phyloP scores from a whole-genome alignment of 2,113 vertebrate genomes.

The Gulo gulo region DNA sequence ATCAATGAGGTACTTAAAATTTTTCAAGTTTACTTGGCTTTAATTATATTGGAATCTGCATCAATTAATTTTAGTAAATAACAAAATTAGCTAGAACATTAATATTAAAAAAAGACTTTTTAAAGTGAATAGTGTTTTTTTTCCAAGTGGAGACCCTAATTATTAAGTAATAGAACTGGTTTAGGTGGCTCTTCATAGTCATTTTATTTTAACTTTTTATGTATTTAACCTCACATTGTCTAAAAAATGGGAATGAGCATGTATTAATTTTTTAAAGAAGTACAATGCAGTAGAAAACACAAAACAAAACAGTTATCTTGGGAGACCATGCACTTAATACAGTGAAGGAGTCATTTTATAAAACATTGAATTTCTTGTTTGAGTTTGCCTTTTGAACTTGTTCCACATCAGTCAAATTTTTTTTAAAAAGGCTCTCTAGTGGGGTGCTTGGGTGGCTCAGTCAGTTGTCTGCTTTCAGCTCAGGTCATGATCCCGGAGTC shows the following conservation, averaged over 20 bases:
- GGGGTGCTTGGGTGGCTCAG: no score
- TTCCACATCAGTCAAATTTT: not conserved
- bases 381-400: not conserved
- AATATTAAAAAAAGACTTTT: not conserved
- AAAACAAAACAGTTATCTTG: not conserved
- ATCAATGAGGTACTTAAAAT: not conserved
- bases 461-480: no score
- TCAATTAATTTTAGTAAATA: conserved; percentile 16
- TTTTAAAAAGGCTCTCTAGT: not conserved
- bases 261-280: conserved; percentile 4
- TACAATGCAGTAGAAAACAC: not conserved
- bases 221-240: not conserved
- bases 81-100: not conserved
- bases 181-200: not conserved
- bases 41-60: not conserved
- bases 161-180: conserved; percentile 31
- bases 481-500: no score
- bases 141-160: not conserved
- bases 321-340: not conserved
- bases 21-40: not conserved
- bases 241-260: not conserved
- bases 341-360: not conserved
- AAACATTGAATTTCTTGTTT: not conserved
- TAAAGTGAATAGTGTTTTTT: conserved; percentile 8
- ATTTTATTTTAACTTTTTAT: conserved; percentile 18